phyloP scores from a whole-genome alignment of 2,797 vertebrate species.

The Distichodus sexfasciatus region DNA sequence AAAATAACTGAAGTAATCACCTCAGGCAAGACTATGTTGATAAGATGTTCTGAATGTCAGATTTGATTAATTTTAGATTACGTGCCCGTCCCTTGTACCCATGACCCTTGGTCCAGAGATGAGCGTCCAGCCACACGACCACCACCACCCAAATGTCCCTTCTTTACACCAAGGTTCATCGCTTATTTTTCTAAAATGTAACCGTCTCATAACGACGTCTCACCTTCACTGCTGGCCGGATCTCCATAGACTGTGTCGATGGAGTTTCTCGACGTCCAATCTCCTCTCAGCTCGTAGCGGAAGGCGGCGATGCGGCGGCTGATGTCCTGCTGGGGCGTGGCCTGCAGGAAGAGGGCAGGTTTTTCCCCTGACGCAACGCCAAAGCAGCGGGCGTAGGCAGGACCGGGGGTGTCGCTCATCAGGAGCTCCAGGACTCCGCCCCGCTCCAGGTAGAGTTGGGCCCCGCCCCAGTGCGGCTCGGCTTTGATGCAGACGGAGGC shows the following conservation, averaged over 20 bases:
- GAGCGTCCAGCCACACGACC: too few species aligned
- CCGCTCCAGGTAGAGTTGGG: constrained; percentile 87
- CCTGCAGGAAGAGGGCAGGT: constrained; percentile 87
- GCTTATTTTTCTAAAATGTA: too few species aligned
- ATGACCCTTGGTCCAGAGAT: too few species aligned
- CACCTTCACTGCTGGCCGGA: constrained; percentile 76
- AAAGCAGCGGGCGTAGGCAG: constrained; percentile 78
- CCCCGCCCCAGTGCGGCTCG: constrained; percentile 78
- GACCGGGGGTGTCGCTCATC: constrained; percentile 74
- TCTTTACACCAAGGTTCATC: neutral
- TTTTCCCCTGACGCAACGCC: constrained; percentile 79
- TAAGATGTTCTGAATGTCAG: too few species aligned
- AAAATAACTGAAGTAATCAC: too few species aligned
- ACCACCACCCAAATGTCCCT: too few species aligned
- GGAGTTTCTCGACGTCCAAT: constrained; percentile 72
- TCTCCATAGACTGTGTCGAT: constrained; percentile 74
- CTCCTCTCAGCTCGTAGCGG: constrained; percentile 84
- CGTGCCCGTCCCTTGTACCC: too few species aligned
- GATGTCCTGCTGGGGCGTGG: constrained; percentile 88
- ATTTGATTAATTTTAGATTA: too few species aligned
- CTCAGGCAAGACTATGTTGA: too few species aligned
- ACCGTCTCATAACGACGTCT: too few species aligned
- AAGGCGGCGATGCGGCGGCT: constrained; percentile 88
- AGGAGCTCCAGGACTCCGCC: constrained; percentile 83
- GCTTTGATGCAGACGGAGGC: constrained; percentile 85